Evolutionary conservation across 92 coral and sea anemone species (phyloP).

Genomic region (Muricea muricata): DNA sequence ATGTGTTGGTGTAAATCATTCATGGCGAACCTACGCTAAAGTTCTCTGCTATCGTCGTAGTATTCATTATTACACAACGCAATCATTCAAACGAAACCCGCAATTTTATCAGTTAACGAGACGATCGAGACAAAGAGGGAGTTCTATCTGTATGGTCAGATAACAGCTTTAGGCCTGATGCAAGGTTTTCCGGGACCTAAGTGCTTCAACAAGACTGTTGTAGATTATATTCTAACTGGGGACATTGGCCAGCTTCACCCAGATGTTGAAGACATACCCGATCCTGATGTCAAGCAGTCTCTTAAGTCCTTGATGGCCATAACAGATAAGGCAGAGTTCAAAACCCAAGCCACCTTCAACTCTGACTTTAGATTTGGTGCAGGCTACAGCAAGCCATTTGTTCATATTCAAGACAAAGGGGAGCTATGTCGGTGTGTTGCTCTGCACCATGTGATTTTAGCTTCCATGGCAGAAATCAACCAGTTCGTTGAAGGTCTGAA

Average conservation of each 20-base stretch:
- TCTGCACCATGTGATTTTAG: slow-evolving; percentile 20
- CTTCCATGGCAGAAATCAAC: slow-evolving; percentile 24
- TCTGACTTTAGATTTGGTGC: slow-evolving; percentile 9
- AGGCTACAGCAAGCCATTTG: slow-evolving; percentile 9
- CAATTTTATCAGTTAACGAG: no score
- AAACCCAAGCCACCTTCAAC: slow-evolving; percentile 1
- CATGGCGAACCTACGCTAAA: no score
- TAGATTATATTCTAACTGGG: slow-evolving; percentile 18
- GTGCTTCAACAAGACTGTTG: slow-evolving; percentile 56
- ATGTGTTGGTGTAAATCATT: no score
- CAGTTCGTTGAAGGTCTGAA: slow-evolving; percentile 55
- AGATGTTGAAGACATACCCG: neutral
- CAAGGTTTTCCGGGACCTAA: slow-evolving; percentile 74
- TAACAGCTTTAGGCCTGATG: slow-evolving; percentile 64
- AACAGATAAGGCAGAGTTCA: neutral
- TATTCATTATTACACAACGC: no score
- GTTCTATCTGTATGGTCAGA: slow-evolving; percentile 65
- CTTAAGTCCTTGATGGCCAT: neutral
- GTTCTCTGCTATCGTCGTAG: no score
- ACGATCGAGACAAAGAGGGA: no score
- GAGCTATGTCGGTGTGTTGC: neutral
- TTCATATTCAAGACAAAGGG: neutral
- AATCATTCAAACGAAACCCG: no score
- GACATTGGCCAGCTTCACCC: neutral
- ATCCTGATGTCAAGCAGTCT: slow-evolving; percentile 21